Percentiles rank a stretch among this genome's conserved stretches.
Evolutionary conservation across 2,888 invertebrate genomes (phyloP).

Genomic region (Nemurella pictetii): DNA sequence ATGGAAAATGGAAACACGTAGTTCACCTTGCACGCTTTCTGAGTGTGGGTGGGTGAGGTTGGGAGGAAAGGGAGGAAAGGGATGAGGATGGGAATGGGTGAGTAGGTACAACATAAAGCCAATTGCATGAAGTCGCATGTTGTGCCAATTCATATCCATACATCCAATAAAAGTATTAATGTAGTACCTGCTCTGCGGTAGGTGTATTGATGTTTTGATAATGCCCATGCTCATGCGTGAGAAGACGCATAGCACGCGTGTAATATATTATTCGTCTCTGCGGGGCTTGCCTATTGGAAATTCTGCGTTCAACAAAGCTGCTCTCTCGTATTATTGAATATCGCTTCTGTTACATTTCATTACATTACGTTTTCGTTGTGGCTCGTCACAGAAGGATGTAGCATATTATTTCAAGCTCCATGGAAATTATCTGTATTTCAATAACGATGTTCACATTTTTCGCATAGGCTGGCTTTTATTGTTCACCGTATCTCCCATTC

Average conservation of each 20-base stretch:
- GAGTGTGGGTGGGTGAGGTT: too few relatives aligned
- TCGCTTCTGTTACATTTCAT: neutral
- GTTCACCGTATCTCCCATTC: neutral
- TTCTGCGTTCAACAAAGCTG: neutral
- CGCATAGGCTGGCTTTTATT: neutral
- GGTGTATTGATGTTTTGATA: too few relatives aligned
- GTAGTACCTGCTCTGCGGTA: too few relatives aligned
- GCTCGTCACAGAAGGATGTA: neutral
- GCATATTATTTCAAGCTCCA: neutral
- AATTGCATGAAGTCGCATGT: too few relatives aligned
- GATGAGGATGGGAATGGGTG: too few relatives aligned
- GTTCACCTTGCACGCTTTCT: too few relatives aligned
- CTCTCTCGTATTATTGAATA: neutral
- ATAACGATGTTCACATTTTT: neutral
- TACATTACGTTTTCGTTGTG: neutral
- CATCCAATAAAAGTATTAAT: neutral
- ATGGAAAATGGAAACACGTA: too few relatives aligned
- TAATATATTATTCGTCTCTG: neutral
- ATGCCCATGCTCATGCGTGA: too few relatives aligned
- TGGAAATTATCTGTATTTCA: neutral
- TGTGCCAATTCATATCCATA: neutral
- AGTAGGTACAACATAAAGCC: too few relatives aligned
- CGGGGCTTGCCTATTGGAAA: neutral
- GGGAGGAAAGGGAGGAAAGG: too few relatives aligned
- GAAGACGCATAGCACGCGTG: neutral